Evolutionary conservation across 1,140 invertebrate species (phyloP).

Genomic region (Panulirus ornatus): DNA sequence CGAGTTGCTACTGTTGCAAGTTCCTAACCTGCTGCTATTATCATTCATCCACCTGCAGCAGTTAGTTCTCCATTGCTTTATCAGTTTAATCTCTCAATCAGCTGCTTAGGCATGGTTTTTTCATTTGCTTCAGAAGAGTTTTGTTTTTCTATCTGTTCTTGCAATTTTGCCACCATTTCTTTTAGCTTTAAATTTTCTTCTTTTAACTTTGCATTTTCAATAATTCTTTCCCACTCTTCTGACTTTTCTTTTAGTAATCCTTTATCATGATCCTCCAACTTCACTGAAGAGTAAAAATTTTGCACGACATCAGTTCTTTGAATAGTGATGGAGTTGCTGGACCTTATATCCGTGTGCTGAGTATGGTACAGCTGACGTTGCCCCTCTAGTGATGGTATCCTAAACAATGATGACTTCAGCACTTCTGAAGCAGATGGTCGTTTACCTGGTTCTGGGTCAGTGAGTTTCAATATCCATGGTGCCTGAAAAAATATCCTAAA

Average conservation of each 20-base stretch:
- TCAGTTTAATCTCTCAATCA: background rate
- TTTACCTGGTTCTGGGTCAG: slow-evolving; percentile 9
- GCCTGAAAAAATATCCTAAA: slow-evolving; percentile 25
- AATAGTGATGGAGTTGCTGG: background rate
- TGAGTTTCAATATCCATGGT: slow-evolving; percentile 22
- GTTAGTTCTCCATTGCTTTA: background rate
- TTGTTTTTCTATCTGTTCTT: background rate
- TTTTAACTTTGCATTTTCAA: slow-evolving; percentile 21
- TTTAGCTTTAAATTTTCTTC: slow-evolving; percentile 15
- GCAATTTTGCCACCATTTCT: background rate
- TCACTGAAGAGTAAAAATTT: background rate
- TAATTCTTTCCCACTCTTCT: background rate
- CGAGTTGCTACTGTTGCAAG: too few relatives aligned
- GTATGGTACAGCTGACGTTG: too few relatives aligned
- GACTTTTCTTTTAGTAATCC: background rate
- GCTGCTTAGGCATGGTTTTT: background rate
- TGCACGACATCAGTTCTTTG: too few relatives aligned
- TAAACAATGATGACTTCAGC: slow-evolving; percentile 15
- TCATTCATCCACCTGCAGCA: background rate
- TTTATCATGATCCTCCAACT: background rate
- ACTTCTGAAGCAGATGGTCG: slow-evolving; percentile 29
- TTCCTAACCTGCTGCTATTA: too few relatives aligned
- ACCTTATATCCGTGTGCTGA: background rate
- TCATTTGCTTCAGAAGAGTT: background rate
- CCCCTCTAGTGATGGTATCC: background rate